Evolutionary conservation across 2,888 invertebrate species (phyloP).

Genomic region (Meloe dianella): DNA sequence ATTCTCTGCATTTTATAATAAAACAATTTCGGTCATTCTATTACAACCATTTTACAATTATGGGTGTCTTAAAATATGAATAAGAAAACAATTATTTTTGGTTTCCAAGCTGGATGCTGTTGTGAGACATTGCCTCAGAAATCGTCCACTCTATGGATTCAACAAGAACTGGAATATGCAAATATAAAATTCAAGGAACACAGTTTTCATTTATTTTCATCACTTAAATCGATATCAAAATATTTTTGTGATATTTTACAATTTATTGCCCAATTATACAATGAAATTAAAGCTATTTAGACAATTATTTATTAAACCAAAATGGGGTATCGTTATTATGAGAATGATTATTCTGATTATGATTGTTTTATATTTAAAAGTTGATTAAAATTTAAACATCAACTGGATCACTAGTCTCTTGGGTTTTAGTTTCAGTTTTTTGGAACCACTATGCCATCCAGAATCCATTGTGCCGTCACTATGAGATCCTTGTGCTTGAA

Average conservation of each 20-base stretch:
- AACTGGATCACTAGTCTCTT: conserved; percentile 49
- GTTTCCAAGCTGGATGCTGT: too few relatives aligned
- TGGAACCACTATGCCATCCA: conserved; percentile 73
- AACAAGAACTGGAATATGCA: background rate
- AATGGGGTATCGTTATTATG: background rate
- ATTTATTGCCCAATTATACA: conserved; percentile 11
- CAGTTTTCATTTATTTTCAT: background rate
- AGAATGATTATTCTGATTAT: background rate
- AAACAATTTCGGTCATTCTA: too few relatives aligned
- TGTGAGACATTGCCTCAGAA: too few relatives aligned
- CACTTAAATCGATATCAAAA: conserved; percentile 8
- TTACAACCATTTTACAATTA: too few relatives aligned
- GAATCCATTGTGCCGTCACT: conserved; percentile 68
- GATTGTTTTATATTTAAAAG: background rate
- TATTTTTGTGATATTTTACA: background rate
- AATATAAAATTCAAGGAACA: background rate
- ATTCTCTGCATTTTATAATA: too few relatives aligned
- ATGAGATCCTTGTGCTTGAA: conserved; percentile 54
- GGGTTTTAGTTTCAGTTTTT: conserved; percentile 60
- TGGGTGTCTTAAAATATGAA: too few relatives aligned
- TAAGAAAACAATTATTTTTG: too few relatives aligned
- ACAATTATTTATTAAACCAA: background rate
- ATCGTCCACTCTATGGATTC: too few relatives aligned
- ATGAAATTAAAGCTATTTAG: conserved; percentile 8
- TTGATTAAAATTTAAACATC: conserved; percentile 46